Evolutionary conservation across 2,113 vertebrate species (phyloP).

Genomic region (Psammodynastes pulverulentus): DNA sequence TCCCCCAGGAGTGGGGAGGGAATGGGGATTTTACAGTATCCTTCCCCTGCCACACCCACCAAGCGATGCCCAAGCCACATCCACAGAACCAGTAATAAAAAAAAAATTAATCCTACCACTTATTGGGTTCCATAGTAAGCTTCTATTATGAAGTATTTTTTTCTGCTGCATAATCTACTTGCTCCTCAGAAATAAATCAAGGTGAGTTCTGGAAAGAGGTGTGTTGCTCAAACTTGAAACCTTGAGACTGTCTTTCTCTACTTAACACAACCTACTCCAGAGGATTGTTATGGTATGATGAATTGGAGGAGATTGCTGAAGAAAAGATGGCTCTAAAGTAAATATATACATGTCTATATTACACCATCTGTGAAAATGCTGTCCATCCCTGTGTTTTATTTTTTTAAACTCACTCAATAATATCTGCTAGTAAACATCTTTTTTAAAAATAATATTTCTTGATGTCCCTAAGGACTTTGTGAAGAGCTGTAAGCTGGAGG

Average conservation of each 20-base stretch:
- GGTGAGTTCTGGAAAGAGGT: not conserved
- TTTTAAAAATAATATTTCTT: not conserved
- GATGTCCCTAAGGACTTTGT: not conserved
- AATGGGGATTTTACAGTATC: no score
- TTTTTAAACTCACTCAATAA: not conserved
- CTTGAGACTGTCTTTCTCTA: not conserved
- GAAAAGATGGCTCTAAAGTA: not conserved
- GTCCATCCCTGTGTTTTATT: not conserved
- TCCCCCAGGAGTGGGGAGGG: no score
- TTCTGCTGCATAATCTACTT: not conserved
- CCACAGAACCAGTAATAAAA: no score
- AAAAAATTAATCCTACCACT: no score
- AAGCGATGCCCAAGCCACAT: no score
- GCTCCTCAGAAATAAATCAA: not conserved
- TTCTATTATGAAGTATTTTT: not conserved
- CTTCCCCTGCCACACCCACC: no score
- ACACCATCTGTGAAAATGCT: not conserved
- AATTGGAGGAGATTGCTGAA: not conserved
- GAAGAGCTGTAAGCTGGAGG: not conserved
- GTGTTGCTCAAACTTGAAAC: not conserved
- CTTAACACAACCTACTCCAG: not conserved
- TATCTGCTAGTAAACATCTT: not conserved
- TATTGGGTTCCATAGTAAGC: not conserved
- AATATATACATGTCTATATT: not conserved
- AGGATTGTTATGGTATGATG: not conserved